Base-by-base conservation (phyloP, 2,888 invertebrate species). In the Dasysyrphus albostriatus region DNA sequence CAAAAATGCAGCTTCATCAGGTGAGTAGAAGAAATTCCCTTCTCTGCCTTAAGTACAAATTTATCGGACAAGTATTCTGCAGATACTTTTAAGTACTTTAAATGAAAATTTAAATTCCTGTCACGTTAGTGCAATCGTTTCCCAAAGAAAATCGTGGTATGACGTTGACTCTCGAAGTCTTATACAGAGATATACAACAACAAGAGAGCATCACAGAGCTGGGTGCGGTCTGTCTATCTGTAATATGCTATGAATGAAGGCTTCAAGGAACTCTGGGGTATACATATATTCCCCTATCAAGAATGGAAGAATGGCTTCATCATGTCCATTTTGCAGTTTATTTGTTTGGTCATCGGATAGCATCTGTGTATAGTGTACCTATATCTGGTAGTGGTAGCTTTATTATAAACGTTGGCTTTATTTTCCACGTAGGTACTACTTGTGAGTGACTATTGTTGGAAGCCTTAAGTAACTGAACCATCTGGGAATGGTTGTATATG, bases 221-320 rank as follows among this genome's bases (percentile, higher is more conserved):
- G n/a, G n/a, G 24, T 19, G 49, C 10, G 10, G 49, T 49, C 4
- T 49, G 19, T 49, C 49, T 19, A 19, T 10, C 49, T 49, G 0
- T 24, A 24, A 5, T 10, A 47, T 19, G 19, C 10, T 49, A 49
- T 49, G 49, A 49, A 19, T 19, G 19, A 49, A 19, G 49, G 19
- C 49, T 49, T 34, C 16, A 37, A 67, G 58, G 54, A 56, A 59
- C 77, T 59, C 65, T 72, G n/a, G 67, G 42, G n/a, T n/a, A n/a
- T n/a, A n/a, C n/a, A n/a, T n/a, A n/a, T n/a, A n/a, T n/a, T n/a
- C n/a, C n/a, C n/a, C n/a, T n/a, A n/a, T 37, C 51, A 72, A 80
- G 84, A 76, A 81, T n/a, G n/a, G n/a, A 67, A 76, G 58, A 84
- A 84, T 80, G 84, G 70, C 84, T 75, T 84, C 75, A 84, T 65